Evolutionary conservation across 2,888 invertebrate genomes (phyloP), one percentile per base, ranked within the genome.

Genomic region (Nineta flava): DNA sequence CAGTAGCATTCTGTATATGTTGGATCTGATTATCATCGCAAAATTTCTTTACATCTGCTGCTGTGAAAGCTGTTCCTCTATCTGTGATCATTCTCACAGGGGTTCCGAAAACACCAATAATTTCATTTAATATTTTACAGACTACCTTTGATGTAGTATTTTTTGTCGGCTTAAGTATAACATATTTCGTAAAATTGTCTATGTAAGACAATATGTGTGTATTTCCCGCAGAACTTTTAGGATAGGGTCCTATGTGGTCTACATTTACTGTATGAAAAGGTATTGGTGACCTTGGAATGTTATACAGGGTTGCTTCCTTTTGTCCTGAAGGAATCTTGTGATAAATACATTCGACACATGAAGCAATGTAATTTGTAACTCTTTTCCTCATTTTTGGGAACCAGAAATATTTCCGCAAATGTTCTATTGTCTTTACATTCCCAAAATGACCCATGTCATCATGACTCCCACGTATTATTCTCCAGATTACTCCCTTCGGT

Each of bases 361-460:
- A 49, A 9, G 10, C 12, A 31, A 54, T 50, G 31, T 54, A 47
- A 13, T 47, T 15, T 46, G 51, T 51, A 13, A 51, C 34, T 32
- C 52, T 48, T 4, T 31, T 40, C 16, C 41, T 49, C 47, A 54
- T 47, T 9, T 48, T 48, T 4, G 48, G 53, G 17, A 55, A 53
- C 50, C 52, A 54, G 43, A 52, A 55, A 15, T 41, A 40, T 32
- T 38, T 13, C n/a, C 21, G 42, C 19, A 55, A 16, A 13, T 45
- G 34, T 15, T 40, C 41, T 15, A 50, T 12, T 21, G 47, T 50
- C 42, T 50, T 43, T 12, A 50, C 51, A 9, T 49, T 26, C 7
- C 51, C 54, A 17, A 48, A 45, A 47, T 55, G 55, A 16, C 51
- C 55, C 26, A 49, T 34, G 12, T 42, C 32, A 31, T 53, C 50